Percentiles rank a stretch among this genome's conserved stretches.
Evolutionary conservation across 2,888 invertebrate genomes (phyloP).

Genomic region (Pseudococcus jackbeardsleyi): DNA sequence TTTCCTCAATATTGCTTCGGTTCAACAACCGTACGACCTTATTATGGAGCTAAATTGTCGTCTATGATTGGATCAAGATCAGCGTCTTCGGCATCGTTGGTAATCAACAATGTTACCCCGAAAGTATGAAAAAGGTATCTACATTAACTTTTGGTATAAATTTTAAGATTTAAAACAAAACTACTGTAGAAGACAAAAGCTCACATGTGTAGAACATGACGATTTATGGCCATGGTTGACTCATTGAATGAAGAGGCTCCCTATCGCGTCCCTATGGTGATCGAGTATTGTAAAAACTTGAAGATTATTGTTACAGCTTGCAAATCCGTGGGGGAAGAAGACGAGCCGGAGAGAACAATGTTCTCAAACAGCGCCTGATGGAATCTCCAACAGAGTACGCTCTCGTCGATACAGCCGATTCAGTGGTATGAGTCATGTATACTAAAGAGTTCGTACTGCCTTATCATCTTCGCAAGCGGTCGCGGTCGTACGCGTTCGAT

Average conservation of each 20-base stretch:
- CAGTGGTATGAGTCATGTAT: constrained; percentile 37
- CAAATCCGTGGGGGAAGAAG: not conserved
- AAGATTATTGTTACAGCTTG: not conserved
- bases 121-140: too few species aligned
- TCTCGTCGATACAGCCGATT: not conserved
- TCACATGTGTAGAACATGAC: not conserved
- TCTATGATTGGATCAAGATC: too few species aligned
- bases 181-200: too few species aligned
- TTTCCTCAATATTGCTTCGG: not conserved
- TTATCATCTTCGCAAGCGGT: constrained; percentile 46
- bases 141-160: too few species aligned
- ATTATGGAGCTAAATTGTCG: not conserved
- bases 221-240: not conserved
- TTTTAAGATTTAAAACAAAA: too few species aligned
- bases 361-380: not conserved
- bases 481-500: constrained; percentile 49
- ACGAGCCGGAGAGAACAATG: not conserved
- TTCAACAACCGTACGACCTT: not conserved
- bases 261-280: not conserved
- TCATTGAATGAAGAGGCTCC: too few species aligned
- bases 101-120: too few species aligned
- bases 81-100: too few species aligned
- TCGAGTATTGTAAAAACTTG: not conserved
- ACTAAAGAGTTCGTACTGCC: constrained; percentile 22
- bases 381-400: constrained; percentile 3